A percentile compares a stretch with the other conserved stretches of the same genome.
phyloP scores from a whole-genome alignment of 2,888 invertebrate species.

The Drosophila neotestacea region DNA sequence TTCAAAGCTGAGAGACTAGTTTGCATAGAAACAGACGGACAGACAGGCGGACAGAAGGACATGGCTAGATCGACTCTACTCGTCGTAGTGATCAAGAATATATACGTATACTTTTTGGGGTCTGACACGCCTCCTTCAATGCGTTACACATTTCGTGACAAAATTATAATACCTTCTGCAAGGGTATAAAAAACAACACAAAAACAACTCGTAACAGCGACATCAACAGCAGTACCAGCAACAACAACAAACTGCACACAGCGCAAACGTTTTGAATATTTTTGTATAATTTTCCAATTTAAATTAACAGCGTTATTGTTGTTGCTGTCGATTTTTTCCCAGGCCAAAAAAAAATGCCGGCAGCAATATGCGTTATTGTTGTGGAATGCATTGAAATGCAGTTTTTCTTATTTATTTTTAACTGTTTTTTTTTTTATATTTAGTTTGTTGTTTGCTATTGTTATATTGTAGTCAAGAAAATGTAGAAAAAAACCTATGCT shows the following conservation, averaged over 20 bases:
- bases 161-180: too few species aligned
- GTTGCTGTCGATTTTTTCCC: constrained; percentile 78
- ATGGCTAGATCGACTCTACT: too few species aligned
- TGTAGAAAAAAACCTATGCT: constrained; percentile 30
- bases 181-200: constrained; percentile 17
- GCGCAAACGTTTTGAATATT: constrained; percentile 78
- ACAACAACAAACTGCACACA: constrained; percentile 40
- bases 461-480: constrained; percentile 58
- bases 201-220: constrained; percentile 49
- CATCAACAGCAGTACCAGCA: constrained; percentile 27
- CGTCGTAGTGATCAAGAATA: too few species aligned
- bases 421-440: constrained; percentile 16
- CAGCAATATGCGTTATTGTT: constrained; percentile 67
- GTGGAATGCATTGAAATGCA: constrained; percentile 66
- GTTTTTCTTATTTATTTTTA: constrained; percentile 20
- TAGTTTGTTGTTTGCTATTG: constrained; percentile 55
- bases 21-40: too few species aligned
- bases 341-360: constrained; percentile 70
- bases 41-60: too few species aligned
- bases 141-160: too few species aligned
- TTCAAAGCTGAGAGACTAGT: too few species aligned
- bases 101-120: too few species aligned
- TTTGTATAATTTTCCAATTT: constrained; percentile 85
- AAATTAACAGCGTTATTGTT: constrained; percentile 77
- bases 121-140: too few species aligned